Evolutionary conservation across 2,113 vertebrate species (phyloP).

Genomic region (Sialia sialis): DNA sequence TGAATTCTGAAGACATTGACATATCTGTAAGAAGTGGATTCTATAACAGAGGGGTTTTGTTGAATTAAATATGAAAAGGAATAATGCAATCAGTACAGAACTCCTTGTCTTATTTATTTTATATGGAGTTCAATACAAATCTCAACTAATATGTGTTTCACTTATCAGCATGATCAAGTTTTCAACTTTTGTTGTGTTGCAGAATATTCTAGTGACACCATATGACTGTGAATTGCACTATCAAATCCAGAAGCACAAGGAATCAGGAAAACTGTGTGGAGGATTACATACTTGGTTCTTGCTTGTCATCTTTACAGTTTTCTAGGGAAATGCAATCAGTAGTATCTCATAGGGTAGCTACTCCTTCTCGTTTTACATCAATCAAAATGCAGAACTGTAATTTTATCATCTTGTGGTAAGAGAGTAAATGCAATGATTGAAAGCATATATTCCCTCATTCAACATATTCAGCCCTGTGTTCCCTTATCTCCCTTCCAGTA

Average conservation of each 20-base stretch:
- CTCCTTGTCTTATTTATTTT: slow-evolving; percentile 28
- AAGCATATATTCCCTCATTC: background rate
- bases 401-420: background rate
- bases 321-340: background rate
- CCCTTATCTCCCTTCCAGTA: background rate
- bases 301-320: background rate
- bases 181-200: background rate
- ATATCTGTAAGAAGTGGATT: slow-evolving; percentile 44
- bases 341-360: background rate
- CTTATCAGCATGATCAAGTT: background rate
- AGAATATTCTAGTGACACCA: background rate
- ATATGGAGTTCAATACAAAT: slow-evolving; percentile 22
- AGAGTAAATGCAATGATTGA: background rate
- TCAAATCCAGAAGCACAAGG: background rate
- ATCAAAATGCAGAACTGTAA: background rate
- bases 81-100: slow-evolving; percentile 39
- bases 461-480: background rate
- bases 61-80: slow-evolving; percentile 67
- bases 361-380: background rate
- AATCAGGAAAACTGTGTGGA: background rate
- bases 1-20: slow-evolving; percentile 44
- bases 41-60: slow-evolving; percentile 32
- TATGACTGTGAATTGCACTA: background rate
- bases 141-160: background rate
- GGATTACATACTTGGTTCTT: background rate